Conservation (phyloP, 2,797 vertebrate species). For the Serranus cabrilla region DNA sequence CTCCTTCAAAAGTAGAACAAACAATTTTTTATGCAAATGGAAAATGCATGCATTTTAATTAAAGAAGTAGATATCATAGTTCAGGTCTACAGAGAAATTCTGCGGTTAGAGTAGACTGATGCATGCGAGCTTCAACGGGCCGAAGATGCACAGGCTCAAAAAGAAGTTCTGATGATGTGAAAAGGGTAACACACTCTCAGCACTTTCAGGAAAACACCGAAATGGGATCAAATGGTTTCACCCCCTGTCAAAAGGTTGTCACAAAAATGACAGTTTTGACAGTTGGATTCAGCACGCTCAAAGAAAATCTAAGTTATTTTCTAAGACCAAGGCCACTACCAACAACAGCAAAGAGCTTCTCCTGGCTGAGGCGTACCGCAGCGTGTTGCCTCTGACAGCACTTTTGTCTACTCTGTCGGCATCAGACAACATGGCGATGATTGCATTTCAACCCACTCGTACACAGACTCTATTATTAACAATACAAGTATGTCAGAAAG, state of each 20-base stretch:
- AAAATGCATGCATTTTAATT: slow-evolving; percentile 81
- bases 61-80: slow-evolving; percentile 53
- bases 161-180: slow-evolving; percentile 24
- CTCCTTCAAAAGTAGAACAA: slow-evolving; percentile 42
- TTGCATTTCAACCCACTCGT: slow-evolving; percentile 53
- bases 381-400: slow-evolving; percentile 46
- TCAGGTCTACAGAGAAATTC: slow-evolving; percentile 33
- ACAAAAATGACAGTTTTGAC: slow-evolving; percentile 25
- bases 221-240: slow-evolving; percentile 30
- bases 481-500: slow-evolving; percentile 51
- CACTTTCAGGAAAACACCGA: slow-evolving; percentile 40
- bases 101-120: slow-evolving; percentile 61
- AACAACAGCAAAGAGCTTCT: slow-evolving; percentile 17
- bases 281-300: neutral
- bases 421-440: slow-evolving; percentile 52
- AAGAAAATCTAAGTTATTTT: slow-evolving; percentile 6
- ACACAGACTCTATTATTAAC: slow-evolving; percentile 60
- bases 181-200: slow-evolving; percentile 34
- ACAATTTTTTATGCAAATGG: slow-evolving; percentile 46
- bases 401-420: slow-evolving; percentile 45
- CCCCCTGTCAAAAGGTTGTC: slow-evolving; percentile 12
- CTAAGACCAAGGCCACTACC: slow-evolving; percentile 4
- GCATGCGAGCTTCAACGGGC: slow-evolving; percentile 68
- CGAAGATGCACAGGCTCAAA: slow-evolving; percentile 35
- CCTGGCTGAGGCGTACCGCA: slow-evolving; percentile 4